A percentile compares a stretch with the other conserved stretches of the same genome.
Conservation (phyloP, 2,113 vertebrate species). For the Gasterosteus nipponicus region DNA sequence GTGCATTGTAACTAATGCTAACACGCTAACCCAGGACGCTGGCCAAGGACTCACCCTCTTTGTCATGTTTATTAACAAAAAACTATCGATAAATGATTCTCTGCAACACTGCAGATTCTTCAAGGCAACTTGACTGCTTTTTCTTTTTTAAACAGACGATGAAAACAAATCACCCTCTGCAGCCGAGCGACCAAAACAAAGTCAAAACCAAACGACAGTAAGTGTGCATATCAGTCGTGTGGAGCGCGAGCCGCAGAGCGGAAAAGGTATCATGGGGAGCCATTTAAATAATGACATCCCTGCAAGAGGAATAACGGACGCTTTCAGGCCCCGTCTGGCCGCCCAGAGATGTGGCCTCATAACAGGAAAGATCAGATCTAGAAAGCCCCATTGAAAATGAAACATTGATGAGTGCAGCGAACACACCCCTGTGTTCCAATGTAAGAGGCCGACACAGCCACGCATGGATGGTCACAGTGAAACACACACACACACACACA, state of each 20-base stretch:
- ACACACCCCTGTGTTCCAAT: conserved; percentile 25
- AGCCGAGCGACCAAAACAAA: background rate
- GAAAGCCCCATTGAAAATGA: conserved; percentile 31
- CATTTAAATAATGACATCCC: conserved; percentile 27
- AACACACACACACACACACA: conserved; percentile 8
- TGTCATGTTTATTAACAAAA: background rate
- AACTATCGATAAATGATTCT: background rate
- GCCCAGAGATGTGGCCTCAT: conserved; percentile 31
- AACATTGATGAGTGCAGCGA: conserved; percentile 18
- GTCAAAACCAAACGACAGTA: background rate
- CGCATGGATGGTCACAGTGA: conserved; percentile 40
- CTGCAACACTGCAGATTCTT: background rate
- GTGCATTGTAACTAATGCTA: background rate
- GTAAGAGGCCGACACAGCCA: conserved; percentile 23
- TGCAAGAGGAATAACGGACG: conserved; percentile 38
- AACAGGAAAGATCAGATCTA: conserved; percentile 31
- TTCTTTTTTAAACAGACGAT: background rate
- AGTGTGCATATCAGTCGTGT: conserved; percentile 8
- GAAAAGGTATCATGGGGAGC: conserved; percentile 14
- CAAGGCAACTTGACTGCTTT: background rate
- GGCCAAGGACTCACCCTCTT: background rate
- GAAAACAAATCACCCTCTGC: background rate
- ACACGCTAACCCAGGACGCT: background rate
- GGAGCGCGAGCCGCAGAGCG: background rate
- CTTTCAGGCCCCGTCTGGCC: conserved; percentile 33